phyloP scores from a whole-genome alignment of 2,797 vertebrate species.

The Pseudomugil tenellus region DNA sequence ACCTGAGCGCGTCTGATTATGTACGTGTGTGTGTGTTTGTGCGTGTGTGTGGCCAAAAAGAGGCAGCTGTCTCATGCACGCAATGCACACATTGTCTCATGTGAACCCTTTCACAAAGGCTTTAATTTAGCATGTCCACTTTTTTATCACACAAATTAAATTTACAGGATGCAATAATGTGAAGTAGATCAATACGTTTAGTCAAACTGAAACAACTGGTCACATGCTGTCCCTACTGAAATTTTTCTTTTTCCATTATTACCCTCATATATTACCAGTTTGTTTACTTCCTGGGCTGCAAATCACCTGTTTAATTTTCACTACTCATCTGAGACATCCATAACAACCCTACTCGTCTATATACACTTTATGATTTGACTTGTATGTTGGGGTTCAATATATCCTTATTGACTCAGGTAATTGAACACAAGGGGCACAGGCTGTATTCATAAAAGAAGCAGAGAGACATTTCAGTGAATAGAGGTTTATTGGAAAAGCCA shows the following conservation, averaged over 20 bases:
- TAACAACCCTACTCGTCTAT: slow-evolving; percentile 64
- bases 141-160: slow-evolving; percentile 48
- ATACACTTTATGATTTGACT: slow-evolving; percentile 79
- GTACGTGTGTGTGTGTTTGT: slow-evolving; percentile 24
- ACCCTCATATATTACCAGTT: slow-evolving; percentile 63
- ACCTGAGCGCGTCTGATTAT: slow-evolving; percentile 65
- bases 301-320: slow-evolving; percentile 72
- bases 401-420: slow-evolving; percentile 77
- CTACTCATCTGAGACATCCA: slow-evolving; percentile 51
- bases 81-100: slow-evolving; percentile 61
- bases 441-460: slow-evolving; percentile 67
- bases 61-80: slow-evolving; percentile 79
- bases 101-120: slow-evolving; percentile 62
- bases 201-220: slow-evolving; percentile 34
- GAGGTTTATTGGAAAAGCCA: slow-evolving; percentile 52
- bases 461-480: slow-evolving; percentile 49
- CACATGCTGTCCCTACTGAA: slow-evolving; percentile 43
- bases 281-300: slow-evolving; percentile 74
- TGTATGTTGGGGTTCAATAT: slow-evolving; percentile 74
- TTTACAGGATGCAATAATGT: slow-evolving; percentile 35
- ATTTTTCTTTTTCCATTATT: slow-evolving; percentile 61
- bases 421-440: slow-evolving; percentile 72
- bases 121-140: slow-evolving; percentile 48
- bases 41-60: slow-evolving; percentile 45
- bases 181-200: slow-evolving; percentile 27